Percentiles rank a stretch among this genome's conserved stretches.
Evolutionary conservation across 2,797 vertebrate species (phyloP).

Genomic region (Caiman crocodilus): DNA sequence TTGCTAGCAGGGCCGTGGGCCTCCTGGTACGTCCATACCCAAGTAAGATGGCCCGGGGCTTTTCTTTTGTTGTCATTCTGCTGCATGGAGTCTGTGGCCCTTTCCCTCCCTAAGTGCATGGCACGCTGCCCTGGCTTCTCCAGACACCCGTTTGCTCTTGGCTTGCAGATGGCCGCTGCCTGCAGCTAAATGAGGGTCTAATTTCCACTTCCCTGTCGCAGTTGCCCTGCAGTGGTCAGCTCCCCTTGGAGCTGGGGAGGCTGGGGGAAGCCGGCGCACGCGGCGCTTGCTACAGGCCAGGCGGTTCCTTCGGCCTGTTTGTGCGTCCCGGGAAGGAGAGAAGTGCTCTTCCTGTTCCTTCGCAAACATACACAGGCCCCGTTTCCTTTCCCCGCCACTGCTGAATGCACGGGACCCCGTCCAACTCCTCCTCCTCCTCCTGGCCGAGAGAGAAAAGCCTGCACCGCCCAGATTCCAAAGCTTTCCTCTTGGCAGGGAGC

Average conservation of each 20-base stretch:
- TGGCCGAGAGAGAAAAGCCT: constrained; percentile 43
- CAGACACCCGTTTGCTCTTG: neutral
- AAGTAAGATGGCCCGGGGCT: too few species aligned
- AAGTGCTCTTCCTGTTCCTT: constrained; percentile 72
- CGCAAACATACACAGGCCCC: constrained; percentile 69
- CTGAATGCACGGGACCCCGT: constrained; percentile 73
- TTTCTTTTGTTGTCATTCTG: too few species aligned
- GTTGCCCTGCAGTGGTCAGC: constrained; percentile 29
- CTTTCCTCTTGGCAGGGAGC: neutral
- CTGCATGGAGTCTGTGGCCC: too few species aligned
- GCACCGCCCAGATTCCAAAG: neutral
- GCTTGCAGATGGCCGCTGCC: neutral
- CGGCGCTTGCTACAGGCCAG: neutral
- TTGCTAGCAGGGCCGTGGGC: too few species aligned
- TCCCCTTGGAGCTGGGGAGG: constrained; percentile 71
- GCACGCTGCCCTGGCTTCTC: neutral
- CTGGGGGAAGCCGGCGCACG: neutral
- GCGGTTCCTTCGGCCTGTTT: constrained; percentile 26
- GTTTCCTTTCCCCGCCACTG: constrained; percentile 69
- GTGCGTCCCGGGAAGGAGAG: constrained; percentile 64
- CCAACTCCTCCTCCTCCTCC: constrained; percentile 62
- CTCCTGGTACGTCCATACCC: too few species aligned
- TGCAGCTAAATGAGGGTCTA: neutral
- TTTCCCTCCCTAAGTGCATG: too few species aligned
- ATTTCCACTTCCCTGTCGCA: constrained; percentile 20